Evolutionary conservation across 2,113 vertebrate genomes (phyloP).

Genomic region (Hippocampus abdominalis): DNA sequence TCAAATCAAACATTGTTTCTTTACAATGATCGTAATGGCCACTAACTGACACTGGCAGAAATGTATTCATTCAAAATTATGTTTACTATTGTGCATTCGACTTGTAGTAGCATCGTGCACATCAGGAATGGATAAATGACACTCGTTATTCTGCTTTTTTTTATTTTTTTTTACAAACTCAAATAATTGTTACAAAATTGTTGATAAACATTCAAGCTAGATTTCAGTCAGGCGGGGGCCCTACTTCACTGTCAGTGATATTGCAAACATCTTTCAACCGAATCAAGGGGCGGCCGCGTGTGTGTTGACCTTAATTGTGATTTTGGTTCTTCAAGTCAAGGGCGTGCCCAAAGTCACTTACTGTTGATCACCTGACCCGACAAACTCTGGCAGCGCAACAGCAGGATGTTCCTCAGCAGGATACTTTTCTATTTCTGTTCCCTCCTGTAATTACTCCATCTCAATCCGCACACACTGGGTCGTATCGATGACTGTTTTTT

Average conservation of each 20-base stretch:
- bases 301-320: slow-evolving; percentile 37
- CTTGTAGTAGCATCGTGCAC: no score
- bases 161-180: no score
- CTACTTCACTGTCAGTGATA: background rate
- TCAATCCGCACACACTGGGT: background rate
- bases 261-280: background rate
- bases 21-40: background rate
- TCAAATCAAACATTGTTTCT: background rate
- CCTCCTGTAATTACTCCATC: slow-evolving; percentile 18
- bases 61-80: background rate
- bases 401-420: slow-evolving; percentile 41
- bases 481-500: background rate
- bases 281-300: background rate
- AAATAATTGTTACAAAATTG: no score
- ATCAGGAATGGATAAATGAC: no score
- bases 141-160: no score
- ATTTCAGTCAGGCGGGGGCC: background rate
- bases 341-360: slow-evolving; percentile 43
- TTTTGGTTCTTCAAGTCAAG: slow-evolving; percentile 28
- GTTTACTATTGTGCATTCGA: no score
- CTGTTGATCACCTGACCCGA: slow-evolving; percentile 42
- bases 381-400: slow-evolving; percentile 14
- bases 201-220: no score
- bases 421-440: slow-evolving; percentile 26
- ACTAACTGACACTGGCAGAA: background rate